These are phyloP conservation scores for Azorinus chamasolen DNA, from an alignment of 2,888 invertebrate species.

Conservation along the genomic window DNA sequence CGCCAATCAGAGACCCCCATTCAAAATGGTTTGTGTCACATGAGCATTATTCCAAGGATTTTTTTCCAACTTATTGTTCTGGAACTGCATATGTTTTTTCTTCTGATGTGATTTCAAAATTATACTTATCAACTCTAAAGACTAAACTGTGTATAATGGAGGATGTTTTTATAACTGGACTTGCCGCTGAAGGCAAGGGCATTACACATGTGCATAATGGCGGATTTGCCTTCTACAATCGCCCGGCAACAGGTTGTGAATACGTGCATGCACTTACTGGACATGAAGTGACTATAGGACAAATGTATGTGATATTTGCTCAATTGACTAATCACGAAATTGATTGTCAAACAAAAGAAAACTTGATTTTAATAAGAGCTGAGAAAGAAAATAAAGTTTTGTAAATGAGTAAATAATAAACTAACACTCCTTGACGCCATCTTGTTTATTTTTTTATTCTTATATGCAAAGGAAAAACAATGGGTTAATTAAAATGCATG, in stretches of 20 bases:
- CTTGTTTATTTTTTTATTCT: too few species aligned
- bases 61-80: conserved; percentile 96
- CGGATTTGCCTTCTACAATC: conserved; percentile 69
- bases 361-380: conserved; percentile 23
- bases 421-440: too few species aligned
- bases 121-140: conserved; percentile 91
- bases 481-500: too few species aligned
- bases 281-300: conserved; percentile 66
- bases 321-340: conserved; percentile 49
- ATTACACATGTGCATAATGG: conserved; percentile 85
- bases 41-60: conserved; percentile 88
- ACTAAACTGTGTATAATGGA: conserved; percentile 94
- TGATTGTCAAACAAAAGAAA: conserved; percentile 51
- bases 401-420: too few species aligned
- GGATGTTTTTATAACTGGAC: conserved; percentile 96
- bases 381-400: conserved; percentile 2
- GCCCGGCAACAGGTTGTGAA: conserved; percentile 67
- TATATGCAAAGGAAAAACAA: too few species aligned
- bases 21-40: conserved; percentile 59
- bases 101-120: conserved; percentile 90
- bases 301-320: conserved; percentile 63
- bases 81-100: conserved; percentile 96
- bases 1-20: conserved; percentile 39
- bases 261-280: conserved; percentile 69
- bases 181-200: conserved; percentile 92